Evolutionary conservation across 2,888 invertebrate species (phyloP).

Genomic region (Drosophila histrio): DNA sequence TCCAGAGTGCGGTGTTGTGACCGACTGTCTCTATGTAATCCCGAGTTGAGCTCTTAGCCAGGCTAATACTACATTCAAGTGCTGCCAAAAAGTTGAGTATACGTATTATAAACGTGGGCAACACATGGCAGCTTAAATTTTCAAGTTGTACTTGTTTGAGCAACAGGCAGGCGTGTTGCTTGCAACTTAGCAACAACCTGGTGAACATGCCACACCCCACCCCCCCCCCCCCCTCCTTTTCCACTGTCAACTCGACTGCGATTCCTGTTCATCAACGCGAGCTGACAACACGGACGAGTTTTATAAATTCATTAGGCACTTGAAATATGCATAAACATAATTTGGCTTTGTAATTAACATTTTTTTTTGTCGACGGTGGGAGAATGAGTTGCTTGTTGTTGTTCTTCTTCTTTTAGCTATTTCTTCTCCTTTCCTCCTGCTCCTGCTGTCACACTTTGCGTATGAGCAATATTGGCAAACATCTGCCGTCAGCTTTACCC

Average conservation of each 20-base stretch:
- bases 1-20: not conserved
- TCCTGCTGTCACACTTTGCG: conserved; percentile 10
- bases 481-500: conserved; percentile 8
- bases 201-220: not conserved
- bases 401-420: not conserved
- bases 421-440: not conserved
- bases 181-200: conserved; percentile 4
- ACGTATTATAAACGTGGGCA: conserved; percentile 8
- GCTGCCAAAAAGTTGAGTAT: not conserved
- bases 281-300: conserved; percentile 20
- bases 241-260: not conserved
- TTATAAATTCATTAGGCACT: conserved; percentile 54
- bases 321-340: conserved; percentile 67
- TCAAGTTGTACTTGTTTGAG: conserved; percentile 2
- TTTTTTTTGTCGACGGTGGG: not conserved
- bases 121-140: not conserved
- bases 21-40: not conserved
- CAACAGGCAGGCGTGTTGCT: conserved; percentile 36
- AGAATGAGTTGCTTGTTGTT: not conserved
- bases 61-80: not conserved
- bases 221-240: not conserved
- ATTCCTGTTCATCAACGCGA: conserved; percentile 12
- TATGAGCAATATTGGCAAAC: conserved; percentile 23
- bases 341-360: conserved; percentile 51
- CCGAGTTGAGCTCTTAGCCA: not conserved